Evolutionary conservation across 1,140 invertebrate species (phyloP).

Genomic region (Apis laboriosa): DNA sequence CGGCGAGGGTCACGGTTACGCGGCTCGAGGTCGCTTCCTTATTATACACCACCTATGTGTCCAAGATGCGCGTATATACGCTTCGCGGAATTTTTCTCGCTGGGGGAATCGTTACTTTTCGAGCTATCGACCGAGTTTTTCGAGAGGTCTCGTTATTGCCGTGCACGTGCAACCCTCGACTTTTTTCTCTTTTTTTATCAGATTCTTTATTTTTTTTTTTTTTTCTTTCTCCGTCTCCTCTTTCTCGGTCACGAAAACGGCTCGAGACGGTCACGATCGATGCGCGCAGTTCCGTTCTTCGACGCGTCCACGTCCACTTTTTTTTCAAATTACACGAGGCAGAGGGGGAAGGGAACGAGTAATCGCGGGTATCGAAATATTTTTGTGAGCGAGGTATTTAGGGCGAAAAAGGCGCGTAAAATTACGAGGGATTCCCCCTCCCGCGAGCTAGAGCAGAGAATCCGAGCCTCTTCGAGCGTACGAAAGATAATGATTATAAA

Average conservation of each 20-base stretch:
- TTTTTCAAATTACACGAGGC: background rate
- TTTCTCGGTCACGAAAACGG: no score
- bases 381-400: background rate
- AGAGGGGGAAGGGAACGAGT: background rate
- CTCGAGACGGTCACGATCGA: no score
- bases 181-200: no score
- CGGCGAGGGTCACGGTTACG: constrained; percentile 52
- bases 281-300: no score
- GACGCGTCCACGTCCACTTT: no score
- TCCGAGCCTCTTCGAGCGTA: constrained; percentile 29
- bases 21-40: constrained; percentile 63
- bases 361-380: background rate
- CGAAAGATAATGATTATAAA: constrained; percentile 60
- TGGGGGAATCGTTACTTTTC: constrained; percentile 3
- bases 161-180: no score
- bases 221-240: no score
- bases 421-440: constrained; percentile 1
- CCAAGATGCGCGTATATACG: constrained; percentile 7
- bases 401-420: constrained; percentile 7
- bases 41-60: constrained; percentile 54
- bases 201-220: no score
- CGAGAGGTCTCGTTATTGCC: no score
- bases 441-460: constrained; percentile 31
- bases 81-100: constrained; percentile 7
- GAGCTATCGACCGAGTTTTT: no score